These are phyloP conservation scores for Leucozona laternaria DNA, from an alignment of 2,888 invertebrate species.

Conservation along the genomic window DNA sequence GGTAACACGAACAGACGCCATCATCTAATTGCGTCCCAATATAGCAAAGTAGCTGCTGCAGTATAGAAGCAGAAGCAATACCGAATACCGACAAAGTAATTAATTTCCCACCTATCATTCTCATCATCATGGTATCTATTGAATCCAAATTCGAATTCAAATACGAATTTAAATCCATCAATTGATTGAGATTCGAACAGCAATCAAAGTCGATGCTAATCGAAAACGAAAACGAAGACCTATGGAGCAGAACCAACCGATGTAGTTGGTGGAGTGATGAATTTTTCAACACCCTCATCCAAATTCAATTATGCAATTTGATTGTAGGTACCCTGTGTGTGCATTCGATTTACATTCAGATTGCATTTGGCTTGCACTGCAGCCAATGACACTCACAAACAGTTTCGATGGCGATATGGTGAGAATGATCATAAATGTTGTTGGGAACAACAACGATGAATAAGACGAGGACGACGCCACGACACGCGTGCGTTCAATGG, in stretches of 20 bases:
- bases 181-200: constrained; percentile 58
- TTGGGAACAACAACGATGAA: background rate
- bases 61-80: background rate
- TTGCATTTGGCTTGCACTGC: constrained; percentile 41
- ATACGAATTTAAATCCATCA: constrained; percentile 7
- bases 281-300: constrained; percentile 64
- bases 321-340: constrained; percentile 62
- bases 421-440: constrained; percentile 37
- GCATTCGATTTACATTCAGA: constrained; percentile 64
- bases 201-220: constrained; percentile 67
- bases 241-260: background rate
- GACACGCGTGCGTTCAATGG: constrained; percentile 40
- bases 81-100: constrained; percentile 53
- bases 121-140: background rate
- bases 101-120: constrained; percentile 62
- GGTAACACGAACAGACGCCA: constrained; percentile 60
- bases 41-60: background rate
- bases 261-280: constrained; percentile 46
- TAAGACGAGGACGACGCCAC: constrained; percentile 11
- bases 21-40: constrained; percentile 40
- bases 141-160: constrained; percentile 11
- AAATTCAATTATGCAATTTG: constrained; percentile 71
- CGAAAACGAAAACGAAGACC: constrained; percentile 31
- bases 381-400: constrained; percentile 10
- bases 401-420: constrained; percentile 6